Evolutionary conservation across 2,113 vertebrate species (phyloP).

Genomic region (Tychaedon coryphoeus): DNA sequence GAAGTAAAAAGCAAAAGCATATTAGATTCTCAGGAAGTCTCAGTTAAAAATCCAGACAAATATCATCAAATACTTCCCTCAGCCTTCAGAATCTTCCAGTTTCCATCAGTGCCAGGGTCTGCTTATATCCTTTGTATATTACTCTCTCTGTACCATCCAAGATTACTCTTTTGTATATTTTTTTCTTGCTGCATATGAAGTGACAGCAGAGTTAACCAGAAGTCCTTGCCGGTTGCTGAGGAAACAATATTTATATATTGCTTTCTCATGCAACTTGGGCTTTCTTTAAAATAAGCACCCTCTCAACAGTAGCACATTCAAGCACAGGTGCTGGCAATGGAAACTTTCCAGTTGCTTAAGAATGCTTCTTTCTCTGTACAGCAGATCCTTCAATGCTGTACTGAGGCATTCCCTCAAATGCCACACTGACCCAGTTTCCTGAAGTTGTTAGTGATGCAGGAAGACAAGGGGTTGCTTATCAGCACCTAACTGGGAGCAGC

Average conservation of each 20-base stretch:
- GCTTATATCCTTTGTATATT: not conserved
- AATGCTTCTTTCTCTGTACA: not conserved
- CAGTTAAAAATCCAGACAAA: not conserved
- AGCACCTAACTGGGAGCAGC: not conserved
- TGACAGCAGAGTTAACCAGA: not conserved
- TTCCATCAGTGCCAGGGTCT: not conserved
- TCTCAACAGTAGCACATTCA: not conserved
- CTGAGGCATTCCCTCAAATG: not conserved
- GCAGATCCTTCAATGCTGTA: not conserved
- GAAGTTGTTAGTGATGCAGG: not conserved
- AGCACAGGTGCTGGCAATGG: not conserved
- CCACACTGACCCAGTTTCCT: conserved; percentile 57
- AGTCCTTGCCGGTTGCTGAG: not conserved
- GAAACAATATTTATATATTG: conserved; percentile 9
- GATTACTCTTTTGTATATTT: not conserved
- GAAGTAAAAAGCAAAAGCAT: not conserved
- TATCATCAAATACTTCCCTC: not conserved
- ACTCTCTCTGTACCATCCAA: not conserved
- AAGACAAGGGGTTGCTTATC: conserved; percentile 20
- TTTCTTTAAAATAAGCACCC: not conserved
- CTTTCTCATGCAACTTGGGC: not conserved
- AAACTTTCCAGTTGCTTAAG: not conserved
- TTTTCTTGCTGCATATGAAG: not conserved
- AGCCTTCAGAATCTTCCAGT: not conserved
- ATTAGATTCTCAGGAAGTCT: not conserved